Evolutionary conservation across 30 jellyfish, hydroid and myxozoan species (phyloP), one percentile per base, ranked within the genome.

Genomic region (Cassiopea andromeda): DNA sequence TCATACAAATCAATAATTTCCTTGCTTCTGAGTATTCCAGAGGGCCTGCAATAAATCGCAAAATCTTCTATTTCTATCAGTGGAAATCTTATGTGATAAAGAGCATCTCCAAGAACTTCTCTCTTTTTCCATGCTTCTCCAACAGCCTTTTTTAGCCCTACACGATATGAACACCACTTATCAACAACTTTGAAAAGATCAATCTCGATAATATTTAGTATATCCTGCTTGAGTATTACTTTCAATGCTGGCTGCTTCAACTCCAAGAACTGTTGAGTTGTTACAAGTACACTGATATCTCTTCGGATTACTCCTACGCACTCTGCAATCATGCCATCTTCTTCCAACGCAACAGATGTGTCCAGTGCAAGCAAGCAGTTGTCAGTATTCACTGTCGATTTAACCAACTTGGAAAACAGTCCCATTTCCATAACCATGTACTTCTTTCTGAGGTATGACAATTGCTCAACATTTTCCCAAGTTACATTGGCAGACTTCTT

Each of bases 131-230:
- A 27, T 1, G 76, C 17, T 9, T 58, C 48, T 7, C 45, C 87
- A 47, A 47, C 75, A n/a, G 44, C 15, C 9, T 48, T n/a, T 48
- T 57, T 38, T 49, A 14, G 47, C 6, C 15, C 75, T 4, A 78
- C 18, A 2, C 50, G 87, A 48, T 78, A 57, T 13, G n/a, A 15
- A n/a, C 87, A 78, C 87, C 87, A 78, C 27, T 50, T 78, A 6
- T 50, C 75, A 46, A 78, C 77, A 8, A 75, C 87, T 49, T 48
- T 43, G 75, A 78, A 54, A 12, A 54, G 59, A n/a, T 78, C 87
- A 47, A 78, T 8, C 48, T 78, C 87, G 7, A 2, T 13, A 1
- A 78, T 78, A 78, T 78, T 46, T 9, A 78, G 75, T 10, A 0
- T 1, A 14, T 78, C 18, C 1, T 1, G 14, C 1, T 69, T 75